Percentiles rank a stretch among this genome's conserved stretches.
phyloP scores from a whole-genome alignment of 2,113 vertebrate genomes.

The Boleophthalmus pectinirostris region DNA sequence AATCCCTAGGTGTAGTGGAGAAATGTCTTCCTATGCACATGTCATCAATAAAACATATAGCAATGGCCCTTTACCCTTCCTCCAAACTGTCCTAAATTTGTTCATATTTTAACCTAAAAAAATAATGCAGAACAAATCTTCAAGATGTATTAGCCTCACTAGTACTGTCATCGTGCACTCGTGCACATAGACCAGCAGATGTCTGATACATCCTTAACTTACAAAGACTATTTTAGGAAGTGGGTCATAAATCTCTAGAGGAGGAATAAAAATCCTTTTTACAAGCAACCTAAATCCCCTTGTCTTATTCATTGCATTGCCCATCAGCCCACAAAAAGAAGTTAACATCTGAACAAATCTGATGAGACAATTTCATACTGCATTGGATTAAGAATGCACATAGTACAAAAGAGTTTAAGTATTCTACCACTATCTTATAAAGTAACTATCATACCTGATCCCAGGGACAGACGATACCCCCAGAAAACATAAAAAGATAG shows the following conservation, averaged over 20 bases:
- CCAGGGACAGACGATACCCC: constrained; percentile 94
- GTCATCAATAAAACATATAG: neutral
- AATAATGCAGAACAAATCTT: neutral
- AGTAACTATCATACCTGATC: constrained; percentile 87
- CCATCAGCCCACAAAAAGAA: constrained; percentile 3
- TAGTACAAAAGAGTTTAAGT: neutral
- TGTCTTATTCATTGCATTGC: neutral
- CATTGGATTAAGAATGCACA: neutral
- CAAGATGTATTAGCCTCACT: neutral
- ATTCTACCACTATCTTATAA: neutral
- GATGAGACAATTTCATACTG: neutral
- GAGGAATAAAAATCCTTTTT: constrained; percentile 26
- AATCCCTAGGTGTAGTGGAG: neutral
- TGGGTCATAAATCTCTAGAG: constrained; percentile 42
- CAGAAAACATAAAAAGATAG: constrained; percentile 98
- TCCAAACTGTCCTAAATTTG: too few species aligned
- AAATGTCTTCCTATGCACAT: neutral
- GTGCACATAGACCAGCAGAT: neutral
- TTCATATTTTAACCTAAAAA: too few species aligned
- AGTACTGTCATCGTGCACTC: neutral
- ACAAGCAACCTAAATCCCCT: constrained; percentile 13
- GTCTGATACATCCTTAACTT: constrained; percentile 20
- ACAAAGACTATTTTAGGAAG: constrained; percentile 26
- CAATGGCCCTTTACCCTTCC: neutral
- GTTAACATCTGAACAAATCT: constrained; percentile 7